phyloP scores from a whole-genome alignment of 2,113 vertebrate species.

The Laticauda laticaudata region DNA sequence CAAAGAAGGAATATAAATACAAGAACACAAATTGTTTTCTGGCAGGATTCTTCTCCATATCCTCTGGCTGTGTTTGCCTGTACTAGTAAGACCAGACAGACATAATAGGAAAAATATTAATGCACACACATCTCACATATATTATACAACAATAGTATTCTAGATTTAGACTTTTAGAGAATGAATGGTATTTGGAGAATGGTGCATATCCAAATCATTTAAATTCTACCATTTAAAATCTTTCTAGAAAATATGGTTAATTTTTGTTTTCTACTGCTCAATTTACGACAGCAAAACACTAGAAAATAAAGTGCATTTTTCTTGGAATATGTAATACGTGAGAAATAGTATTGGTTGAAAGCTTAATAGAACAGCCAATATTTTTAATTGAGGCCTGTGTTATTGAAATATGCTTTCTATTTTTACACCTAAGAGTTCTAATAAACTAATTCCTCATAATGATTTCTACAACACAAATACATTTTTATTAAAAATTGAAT shows the following conservation, averaged over 20 bases:
- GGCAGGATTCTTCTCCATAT: background rate
- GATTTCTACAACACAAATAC: background rate
- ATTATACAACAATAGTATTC: background rate
- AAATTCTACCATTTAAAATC: background rate
- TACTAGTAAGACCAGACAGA: background rate
- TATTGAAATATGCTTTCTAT: background rate
- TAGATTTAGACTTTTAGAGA: background rate
- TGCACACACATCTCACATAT: background rate
- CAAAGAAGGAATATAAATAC: background rate
- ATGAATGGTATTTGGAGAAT: background rate
- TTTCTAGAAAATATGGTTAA: background rate
- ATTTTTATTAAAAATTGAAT: background rate
- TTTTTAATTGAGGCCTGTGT: background rate
- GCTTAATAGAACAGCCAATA: background rate
- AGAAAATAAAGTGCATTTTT: background rate
- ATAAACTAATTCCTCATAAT: background rate
- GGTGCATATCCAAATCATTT: background rate
- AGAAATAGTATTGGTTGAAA: background rate
- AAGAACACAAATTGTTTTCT: background rate
- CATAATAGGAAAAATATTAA: background rate
- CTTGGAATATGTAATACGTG: background rate
- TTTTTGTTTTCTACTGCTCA: background rate
- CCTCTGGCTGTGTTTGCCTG: background rate
- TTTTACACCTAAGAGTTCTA: background rate
- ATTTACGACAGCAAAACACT: background rate